These are phyloP conservation scores for Zosterops hypoxanthus DNA, from an alignment of 2,113 vertebrate genomes.

Conservation along the genomic window DNA sequence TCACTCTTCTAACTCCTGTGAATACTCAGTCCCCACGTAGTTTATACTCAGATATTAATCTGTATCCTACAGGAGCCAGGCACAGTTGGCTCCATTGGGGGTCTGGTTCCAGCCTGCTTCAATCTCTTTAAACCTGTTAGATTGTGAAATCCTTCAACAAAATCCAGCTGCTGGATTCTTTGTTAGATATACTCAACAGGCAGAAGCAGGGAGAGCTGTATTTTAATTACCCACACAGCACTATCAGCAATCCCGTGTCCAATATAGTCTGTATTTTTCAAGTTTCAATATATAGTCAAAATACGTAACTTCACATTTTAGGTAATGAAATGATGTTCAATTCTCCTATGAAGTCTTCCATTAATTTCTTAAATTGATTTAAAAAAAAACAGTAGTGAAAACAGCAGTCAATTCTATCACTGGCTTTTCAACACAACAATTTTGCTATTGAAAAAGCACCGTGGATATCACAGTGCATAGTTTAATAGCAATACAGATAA, in stretches of 20 bases:
- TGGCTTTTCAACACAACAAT: neutral
- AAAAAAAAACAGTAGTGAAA: neutral
- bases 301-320: neutral
- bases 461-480: neutral
- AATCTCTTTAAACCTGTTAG: neutral
- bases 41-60: neutral
- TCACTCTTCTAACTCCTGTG: neutral
- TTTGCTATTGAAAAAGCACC: neutral
- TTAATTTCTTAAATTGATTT: neutral
- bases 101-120: neutral
- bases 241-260: neutral
- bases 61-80: neutral
- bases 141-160: neutral
- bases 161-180: neutral
- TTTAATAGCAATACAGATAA: neutral
- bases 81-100: neutral
- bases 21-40: neutral
- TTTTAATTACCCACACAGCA: neutral
- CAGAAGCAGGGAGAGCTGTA: neutral
- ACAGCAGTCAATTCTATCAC: neutral
- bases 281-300: neutral
- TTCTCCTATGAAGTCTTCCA: neutral
- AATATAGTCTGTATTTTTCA: neutral
- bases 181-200: neutral
- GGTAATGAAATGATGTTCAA: neutral